Evolutionary conservation across 2,113 vertebrate species (phyloP).

Genomic region (Prunella himalayana): DNA sequence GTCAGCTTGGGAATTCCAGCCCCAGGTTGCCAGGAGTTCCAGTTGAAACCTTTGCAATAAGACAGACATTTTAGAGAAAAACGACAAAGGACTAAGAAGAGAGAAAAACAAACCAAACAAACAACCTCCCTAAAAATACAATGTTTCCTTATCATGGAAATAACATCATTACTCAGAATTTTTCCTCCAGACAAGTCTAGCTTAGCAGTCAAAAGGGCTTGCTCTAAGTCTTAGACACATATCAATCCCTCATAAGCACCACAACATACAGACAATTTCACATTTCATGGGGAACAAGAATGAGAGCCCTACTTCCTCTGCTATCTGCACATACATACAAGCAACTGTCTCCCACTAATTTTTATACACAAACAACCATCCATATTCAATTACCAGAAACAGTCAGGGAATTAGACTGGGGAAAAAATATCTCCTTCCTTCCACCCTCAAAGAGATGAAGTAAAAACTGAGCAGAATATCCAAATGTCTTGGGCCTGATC

Average conservation of each 20-base stretch:
- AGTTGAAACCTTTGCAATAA: conserved; percentile 78
- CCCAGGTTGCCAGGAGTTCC: conserved; percentile 79
- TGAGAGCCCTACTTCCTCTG: not conserved
- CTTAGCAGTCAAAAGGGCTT: not conserved
- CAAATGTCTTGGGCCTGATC: not conserved
- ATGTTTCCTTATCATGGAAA: not conserved
- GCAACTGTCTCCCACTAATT: not conserved
- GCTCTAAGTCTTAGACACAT: not conserved
- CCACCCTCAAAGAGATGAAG: not conserved
- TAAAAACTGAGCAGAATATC: not conserved
- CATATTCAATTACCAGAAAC: not conserved
- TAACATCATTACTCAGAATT: not conserved
- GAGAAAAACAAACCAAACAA: not conserved
- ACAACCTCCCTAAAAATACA: not conserved
- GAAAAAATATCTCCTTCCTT: not conserved
- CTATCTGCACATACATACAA: not conserved
- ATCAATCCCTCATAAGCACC: not conserved
- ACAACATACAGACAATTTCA: not conserved
- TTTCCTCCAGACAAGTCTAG: not conserved
- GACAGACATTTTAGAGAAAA: not conserved
- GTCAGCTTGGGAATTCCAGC: conserved; percentile 78
- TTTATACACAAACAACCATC: not conserved
- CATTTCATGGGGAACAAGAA: not conserved
- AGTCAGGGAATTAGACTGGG: not conserved
- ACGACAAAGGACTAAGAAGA: not conserved